phyloP scores from a whole-genome alignment of 92 coral and sea anemone species.

The Muricea muricata region DNA sequence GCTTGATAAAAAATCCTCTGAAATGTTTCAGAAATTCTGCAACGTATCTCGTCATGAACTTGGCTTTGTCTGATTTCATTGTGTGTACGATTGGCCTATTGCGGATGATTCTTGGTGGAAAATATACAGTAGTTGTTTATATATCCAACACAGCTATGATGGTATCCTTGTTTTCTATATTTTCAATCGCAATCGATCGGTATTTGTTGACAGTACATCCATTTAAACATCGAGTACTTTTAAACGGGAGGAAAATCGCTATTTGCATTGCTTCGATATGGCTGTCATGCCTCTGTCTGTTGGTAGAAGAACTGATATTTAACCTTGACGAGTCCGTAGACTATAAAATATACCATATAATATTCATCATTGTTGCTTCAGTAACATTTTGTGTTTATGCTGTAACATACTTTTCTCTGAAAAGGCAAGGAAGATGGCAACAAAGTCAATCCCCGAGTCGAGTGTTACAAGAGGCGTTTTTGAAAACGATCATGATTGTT shows the following conservation, averaged over 20 bases:
- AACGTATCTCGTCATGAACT: neutral
- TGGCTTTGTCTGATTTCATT: neutral
- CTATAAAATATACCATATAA: neutral
- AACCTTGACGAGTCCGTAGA: too few species aligned
- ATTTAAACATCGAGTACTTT: neutral
- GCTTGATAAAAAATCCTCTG: neutral
- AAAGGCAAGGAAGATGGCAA: neutral
- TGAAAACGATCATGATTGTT: neutral
- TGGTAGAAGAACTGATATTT: neutral
- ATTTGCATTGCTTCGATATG: neutral
- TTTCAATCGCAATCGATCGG: neutral
- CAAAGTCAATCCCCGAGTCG: neutral
- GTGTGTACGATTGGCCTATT: neutral
- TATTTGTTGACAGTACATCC: neutral
- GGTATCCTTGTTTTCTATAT: neutral
- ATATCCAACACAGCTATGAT: too few species aligned
- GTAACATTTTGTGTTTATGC: neutral
- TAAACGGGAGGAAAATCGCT: neutral
- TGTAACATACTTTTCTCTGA: neutral
- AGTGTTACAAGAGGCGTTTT: neutral
- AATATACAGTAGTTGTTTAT: too few species aligned
- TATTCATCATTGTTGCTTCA: neutral
- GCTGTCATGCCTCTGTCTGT: neutral
- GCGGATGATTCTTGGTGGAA: neutral
- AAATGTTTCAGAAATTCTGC: neutral